Percentiles rank a stretch among this genome's conserved stretches.
These are phyloP conservation scores for Rhabdomys pumilio DNA, from an alignment of 2,797 vertebrate genomes.

Conservation along the genomic window DNA sequence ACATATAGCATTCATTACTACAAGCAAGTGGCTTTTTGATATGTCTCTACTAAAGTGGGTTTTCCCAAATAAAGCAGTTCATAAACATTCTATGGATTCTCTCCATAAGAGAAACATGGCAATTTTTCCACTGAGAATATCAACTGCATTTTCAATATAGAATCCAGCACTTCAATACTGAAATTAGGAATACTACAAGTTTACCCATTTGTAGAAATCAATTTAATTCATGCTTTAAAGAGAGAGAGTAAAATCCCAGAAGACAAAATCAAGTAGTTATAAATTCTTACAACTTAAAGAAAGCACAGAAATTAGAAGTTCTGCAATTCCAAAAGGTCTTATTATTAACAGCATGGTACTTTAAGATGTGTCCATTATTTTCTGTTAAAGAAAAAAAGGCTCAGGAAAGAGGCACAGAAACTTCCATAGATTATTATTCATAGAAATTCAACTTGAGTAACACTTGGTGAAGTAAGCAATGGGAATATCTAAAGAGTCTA, in stretches of 20 bases:
- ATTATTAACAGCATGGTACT: slow-evolving; percentile 49
- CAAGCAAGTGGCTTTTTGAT: slow-evolving; percentile 37
- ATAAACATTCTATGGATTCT: slow-evolving; percentile 20
- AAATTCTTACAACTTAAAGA: slow-evolving; percentile 74
- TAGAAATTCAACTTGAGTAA: slow-evolving; percentile 54
- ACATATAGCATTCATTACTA: slow-evolving; percentile 27
- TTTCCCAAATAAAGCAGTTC: neutral
- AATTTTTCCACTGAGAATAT: slow-evolving; percentile 46
- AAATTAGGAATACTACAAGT: slow-evolving; percentile 86
- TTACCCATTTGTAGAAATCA: slow-evolving; percentile 76
- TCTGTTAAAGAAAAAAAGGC: slow-evolving; percentile 4
- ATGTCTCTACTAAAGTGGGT: slow-evolving; percentile 5
- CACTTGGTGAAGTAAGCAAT: neutral
- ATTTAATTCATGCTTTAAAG: slow-evolving; percentile 79
- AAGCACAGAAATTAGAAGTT: slow-evolving; percentile 45
- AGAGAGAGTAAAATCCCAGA: slow-evolving; percentile 70
- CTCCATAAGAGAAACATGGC: neutral
- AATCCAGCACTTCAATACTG: slow-evolving; percentile 63
- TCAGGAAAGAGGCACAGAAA: neutral
- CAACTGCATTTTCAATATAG: slow-evolving; percentile 60
- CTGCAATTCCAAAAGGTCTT: slow-evolving; percentile 52
- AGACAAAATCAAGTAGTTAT: slow-evolving; percentile 36
- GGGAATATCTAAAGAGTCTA: slow-evolving; percentile 22
- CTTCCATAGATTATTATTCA: neutral
- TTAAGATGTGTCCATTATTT: slow-evolving; percentile 60